phyloP scores from a whole-genome alignment of 2,113 vertebrate genomes.

The Ptyas mucosa region DNA sequence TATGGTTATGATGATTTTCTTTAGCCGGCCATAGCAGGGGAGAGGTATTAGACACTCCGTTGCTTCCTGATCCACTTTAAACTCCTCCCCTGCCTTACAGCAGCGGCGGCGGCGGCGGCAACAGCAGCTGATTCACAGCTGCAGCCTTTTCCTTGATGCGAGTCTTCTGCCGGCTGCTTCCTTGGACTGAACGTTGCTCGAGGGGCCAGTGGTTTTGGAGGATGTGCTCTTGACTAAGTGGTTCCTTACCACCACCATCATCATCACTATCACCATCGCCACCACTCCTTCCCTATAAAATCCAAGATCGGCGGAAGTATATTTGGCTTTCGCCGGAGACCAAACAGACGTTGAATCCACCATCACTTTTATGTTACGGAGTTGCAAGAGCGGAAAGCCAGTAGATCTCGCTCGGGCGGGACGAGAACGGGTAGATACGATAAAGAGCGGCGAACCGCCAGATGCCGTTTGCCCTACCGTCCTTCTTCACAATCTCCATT shows the following conservation, averaged over 20 bases:
- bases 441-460: neutral
- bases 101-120: constrained; percentile 64
- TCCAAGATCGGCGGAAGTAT: constrained; percentile 11
- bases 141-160: constrained; percentile 49
- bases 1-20: constrained; percentile 68
- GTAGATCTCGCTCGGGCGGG: constrained; percentile 1
- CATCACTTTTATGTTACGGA: constrained; percentile 4
- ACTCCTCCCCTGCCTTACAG: constrained; percentile 64
- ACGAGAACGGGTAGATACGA: neutral
- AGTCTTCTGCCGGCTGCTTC: constrained; percentile 19
- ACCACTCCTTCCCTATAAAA: neutral
- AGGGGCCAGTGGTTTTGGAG: neutral
- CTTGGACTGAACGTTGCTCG: neutral
- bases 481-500: neutral
- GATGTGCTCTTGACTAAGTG: neutral
- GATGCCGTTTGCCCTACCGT: neutral
- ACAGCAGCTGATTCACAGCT: constrained; percentile 72
- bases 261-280: neutral
- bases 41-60: constrained; percentile 69
- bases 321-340: constrained; percentile 2
- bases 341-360: neutral
- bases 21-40: constrained; percentile 70
- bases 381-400: neutral
- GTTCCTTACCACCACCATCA: neutral
- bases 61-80: constrained; percentile 66